Base-by-base conservation (phyloP, 2,888 invertebrate species). In the Leptothorax acervorum region DNA sequence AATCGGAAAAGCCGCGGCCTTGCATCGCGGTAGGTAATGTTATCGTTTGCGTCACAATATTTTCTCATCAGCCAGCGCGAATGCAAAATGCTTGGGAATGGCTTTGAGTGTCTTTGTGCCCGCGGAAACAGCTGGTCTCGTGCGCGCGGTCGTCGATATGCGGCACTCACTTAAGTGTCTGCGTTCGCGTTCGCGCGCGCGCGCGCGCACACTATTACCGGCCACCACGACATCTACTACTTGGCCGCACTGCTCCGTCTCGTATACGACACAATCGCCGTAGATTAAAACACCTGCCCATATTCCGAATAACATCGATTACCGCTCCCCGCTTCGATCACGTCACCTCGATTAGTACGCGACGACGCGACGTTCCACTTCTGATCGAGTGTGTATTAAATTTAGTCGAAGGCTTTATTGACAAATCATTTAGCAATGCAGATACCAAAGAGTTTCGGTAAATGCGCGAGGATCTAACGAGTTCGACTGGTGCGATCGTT, bases 11-110 rank as follows among this genome's bases (percentile, higher is more conserved):
- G 83, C 83, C 73, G 55, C 85, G 84, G 84, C 90, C 90, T 90
- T 88, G 88, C 83, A 48, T 60, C 65, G 79, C 51, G 70, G 68
- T 65, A 71, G 70, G 68, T 65, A 71, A 63, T 84, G 87, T 88
- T 88, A 88, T 90, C 84, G 83, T 86, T 86, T 85, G 87, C 90
- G 90, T 90, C 89, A 90, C 79, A 86, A 87, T 88, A 88, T 90
- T 88, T 87, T 86, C 87, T 87, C 83, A 73, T 68, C 55, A 45
- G 57, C 68, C 51, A 71, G 55, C 71, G 62, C 78, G 73, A 83
- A 65, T 79, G 85, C 62, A 75, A 79, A 83, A 39, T 35, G 78
- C 65, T 65, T 65, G 82, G 85, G 86, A 86, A 85, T 71, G 83
- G 87, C 85, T 88, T 90, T 70, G 87, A 87, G 68, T 84, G 86